phyloP scores from a whole-genome alignment of 2,113 vertebrate genomes.

The western clawed frog (Xenopus tropicalis) region DNA sequence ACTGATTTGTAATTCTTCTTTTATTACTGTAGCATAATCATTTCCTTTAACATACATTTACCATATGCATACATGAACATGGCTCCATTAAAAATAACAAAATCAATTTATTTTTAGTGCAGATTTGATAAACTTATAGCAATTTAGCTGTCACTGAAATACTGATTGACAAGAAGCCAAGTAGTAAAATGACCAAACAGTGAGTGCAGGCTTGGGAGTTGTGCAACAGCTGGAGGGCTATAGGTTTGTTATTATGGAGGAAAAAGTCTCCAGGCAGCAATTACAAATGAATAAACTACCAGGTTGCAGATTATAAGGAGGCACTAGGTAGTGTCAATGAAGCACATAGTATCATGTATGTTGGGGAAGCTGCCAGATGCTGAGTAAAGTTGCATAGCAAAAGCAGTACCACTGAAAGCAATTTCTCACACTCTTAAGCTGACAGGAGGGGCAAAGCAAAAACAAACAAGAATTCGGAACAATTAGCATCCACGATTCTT shows the following conservation, averaged over 20 bases:
- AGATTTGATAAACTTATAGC: neutral
- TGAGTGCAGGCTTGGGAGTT: neutral
- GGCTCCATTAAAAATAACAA: neutral
- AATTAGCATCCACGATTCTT: too few relatives aligned
- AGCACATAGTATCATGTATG: too few relatives aligned
- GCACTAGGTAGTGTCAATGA: too few relatives aligned
- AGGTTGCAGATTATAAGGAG: too few relatives aligned
- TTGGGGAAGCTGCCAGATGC: too few relatives aligned
- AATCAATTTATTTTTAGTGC: neutral
- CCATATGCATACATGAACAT: constrained; percentile 8
- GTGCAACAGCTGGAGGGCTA: neutral
- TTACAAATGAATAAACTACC: too few relatives aligned
- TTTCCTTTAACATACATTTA: constrained; percentile 7
- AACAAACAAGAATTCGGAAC: too few relatives aligned
- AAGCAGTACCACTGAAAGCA: neutral
- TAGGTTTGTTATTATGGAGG: neutral
- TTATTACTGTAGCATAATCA: neutral
- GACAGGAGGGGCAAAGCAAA: too few relatives aligned
- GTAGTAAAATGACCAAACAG: neutral
- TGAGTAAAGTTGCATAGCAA: neutral
- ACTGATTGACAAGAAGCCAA: too few relatives aligned
- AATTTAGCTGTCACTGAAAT: neutral
- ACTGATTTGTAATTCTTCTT: neutral
- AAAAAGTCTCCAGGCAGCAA: neutral
- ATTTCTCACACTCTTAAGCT: neutral